These are phyloP conservation scores for Pantelozetes paolii DNA, from an alignment of 2,888 invertebrate genomes.

Conservation along the genomic window DNA sequence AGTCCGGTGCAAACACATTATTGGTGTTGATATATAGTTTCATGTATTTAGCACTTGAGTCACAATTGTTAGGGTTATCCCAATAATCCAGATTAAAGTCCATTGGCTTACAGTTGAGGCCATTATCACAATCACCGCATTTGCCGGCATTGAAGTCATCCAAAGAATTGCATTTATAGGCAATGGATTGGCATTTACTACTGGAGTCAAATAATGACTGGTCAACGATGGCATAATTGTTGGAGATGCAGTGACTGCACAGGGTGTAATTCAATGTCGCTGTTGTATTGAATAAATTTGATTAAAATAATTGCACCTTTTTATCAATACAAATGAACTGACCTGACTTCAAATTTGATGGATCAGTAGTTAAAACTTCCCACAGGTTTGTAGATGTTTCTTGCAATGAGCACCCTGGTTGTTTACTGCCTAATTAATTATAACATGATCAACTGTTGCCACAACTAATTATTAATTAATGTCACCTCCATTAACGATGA, in stretches of 20 bases:
- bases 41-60: neutral
- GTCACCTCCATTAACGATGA: too few relatives aligned
- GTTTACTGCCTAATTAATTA: too few relatives aligned
- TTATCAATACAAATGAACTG: too few relatives aligned
- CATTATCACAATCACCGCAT: slow-evolving; percentile 28
- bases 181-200: slow-evolving; percentile 27
- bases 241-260: slow-evolving; percentile 24
- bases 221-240: neutral
- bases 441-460: too few relatives aligned
- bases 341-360: too few relatives aligned
- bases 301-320: too few relatives aligned
- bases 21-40: neutral
- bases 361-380: too few relatives aligned
- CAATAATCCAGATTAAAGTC: neutral
- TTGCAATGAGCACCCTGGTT: too few relatives aligned
- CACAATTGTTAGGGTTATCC: neutral
- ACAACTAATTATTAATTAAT: too few relatives aligned
- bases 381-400: too few relatives aligned
- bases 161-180: slow-evolving; percentile 17
- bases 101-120: neutral
- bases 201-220: neutral
- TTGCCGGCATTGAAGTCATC: slow-evolving; percentile 22
- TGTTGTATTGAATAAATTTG: too few relatives aligned
- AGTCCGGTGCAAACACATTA: neutral
- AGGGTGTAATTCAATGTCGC: too few relatives aligned